Percentiles rank a stretch among this genome's conserved stretches.
phyloP scores from a whole-genome alignment of 1,140 invertebrate species.

The Lysiphlebus fabarum region DNA sequence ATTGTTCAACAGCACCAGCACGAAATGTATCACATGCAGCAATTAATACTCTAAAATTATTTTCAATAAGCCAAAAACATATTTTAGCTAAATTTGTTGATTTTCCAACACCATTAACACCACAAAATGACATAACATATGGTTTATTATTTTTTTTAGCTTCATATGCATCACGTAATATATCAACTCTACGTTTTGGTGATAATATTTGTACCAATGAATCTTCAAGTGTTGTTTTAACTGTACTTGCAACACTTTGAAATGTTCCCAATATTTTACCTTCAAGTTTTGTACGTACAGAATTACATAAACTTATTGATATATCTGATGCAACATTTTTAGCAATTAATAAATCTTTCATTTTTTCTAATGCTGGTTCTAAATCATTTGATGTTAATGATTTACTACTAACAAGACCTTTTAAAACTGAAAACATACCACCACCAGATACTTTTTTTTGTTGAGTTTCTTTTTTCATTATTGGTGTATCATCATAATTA shows the following conservation, averaged over 20 bases:
- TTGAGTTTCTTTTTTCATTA: slow-evolving; percentile 32
- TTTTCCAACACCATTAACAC: slow-evolving; percentile 99
- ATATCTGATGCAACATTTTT: slow-evolving; percentile 99
- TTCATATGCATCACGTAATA: slow-evolving; percentile 92
- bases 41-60: slow-evolving; percentile 92
- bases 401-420: slow-evolving; percentile 84
- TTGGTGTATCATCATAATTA: no score
- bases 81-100: slow-evolving; percentile 99
- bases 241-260: slow-evolving; percentile 79
- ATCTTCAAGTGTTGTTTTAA: slow-evolving; percentile 78
- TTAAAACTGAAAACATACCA: slow-evolving; percentile 78
- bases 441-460: slow-evolving; percentile 52
- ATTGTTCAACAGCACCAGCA: slow-evolving; percentile 97
- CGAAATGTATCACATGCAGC: slow-evolving; percentile 98
- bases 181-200: slow-evolving; percentile 92
- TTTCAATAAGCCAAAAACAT: slow-evolving; percentile 99
- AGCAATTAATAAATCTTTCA: slow-evolving; percentile 92
- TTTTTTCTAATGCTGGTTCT: slow-evolving; percentile 85
- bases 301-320: slow-evolving; percentile 90
- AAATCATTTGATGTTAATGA: slow-evolving; percentile 72
- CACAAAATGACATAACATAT: slow-evolving; percentile 97
- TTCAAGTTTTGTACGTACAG: slow-evolving; percentile 87
- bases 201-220: slow-evolving; percentile 89
- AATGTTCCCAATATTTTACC: slow-evolving; percentile 94
- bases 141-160: slow-evolving; percentile 78